phyloP scores from a whole-genome alignment of 1,140 invertebrate genomes.

The Acromyrmex echinatior region DNA sequence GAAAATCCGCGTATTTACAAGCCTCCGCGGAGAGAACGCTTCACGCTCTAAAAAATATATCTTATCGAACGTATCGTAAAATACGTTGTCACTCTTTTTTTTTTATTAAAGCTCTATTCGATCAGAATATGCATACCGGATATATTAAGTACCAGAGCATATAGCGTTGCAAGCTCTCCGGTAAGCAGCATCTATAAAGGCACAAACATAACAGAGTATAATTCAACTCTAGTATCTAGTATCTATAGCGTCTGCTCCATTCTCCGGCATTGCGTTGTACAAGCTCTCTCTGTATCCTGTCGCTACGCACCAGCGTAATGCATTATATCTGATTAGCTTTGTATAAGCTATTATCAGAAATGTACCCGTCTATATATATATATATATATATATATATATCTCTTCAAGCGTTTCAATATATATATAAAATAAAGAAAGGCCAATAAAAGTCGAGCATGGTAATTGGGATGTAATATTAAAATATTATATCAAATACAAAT shows the following conservation, averaged over 20 bases:
- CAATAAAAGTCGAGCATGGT: too few species aligned
- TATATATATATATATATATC: not conserved
- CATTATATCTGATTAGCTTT: conserved; percentile 79
- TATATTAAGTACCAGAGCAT: conserved; percentile 79
- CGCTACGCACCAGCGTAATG: conserved; percentile 76
- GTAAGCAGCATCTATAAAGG: conserved; percentile 78
- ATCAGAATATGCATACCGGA: conserved; percentile 78
- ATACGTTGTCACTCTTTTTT: conserved; percentile 40
- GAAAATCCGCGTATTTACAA: conserved; percentile 4
- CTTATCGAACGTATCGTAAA: not conserved
- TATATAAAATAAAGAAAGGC: not conserved
- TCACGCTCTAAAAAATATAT: conserved; percentile 17
- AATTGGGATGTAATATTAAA: too few species aligned
- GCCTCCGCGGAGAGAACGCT: not conserved
- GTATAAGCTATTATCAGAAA: conserved; percentile 24
- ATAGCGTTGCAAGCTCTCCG: conserved; percentile 75
- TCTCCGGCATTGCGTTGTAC: conserved; percentile 76
- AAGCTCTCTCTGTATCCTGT: conserved; percentile 74
- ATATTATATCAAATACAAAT: too few species aligned
- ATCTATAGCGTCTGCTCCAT: conserved; percentile 81
- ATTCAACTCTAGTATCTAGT: conserved; percentile 83
- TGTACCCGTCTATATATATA: not conserved
- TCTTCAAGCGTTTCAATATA: not conserved
- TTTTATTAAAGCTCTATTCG: conserved; percentile 69
- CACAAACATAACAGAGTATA: conserved; percentile 83